Percentiles rank a stretch among this genome's conserved stretches.
Conservation (phyloP, 1,140 invertebrate genomes). For the Galleria mellonella region DNA sequence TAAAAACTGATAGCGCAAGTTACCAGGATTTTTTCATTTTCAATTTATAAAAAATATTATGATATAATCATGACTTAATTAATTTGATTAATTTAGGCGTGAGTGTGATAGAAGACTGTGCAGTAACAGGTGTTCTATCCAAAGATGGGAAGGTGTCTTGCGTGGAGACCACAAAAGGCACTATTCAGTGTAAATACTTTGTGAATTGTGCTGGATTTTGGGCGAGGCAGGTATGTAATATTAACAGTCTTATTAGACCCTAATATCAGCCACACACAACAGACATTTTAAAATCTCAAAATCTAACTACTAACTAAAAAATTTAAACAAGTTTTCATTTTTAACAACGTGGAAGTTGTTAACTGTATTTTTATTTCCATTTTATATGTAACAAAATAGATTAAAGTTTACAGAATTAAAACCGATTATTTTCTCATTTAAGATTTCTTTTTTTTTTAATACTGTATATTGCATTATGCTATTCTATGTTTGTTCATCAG, state of each 20-base stretch:
- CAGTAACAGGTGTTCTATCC: constrained; percentile 80
- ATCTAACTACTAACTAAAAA: too few relatives aligned
- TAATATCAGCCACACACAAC: not conserved
- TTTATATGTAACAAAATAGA: too few relatives aligned
- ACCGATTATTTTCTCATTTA: not conserved
- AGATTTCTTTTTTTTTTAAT: not conserved
- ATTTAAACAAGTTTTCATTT: too few relatives aligned
- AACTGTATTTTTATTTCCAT: too few relatives aligned
- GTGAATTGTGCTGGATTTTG: constrained; percentile 94
- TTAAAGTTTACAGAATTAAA: too few relatives aligned
- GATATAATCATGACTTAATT: too few relatives aligned
- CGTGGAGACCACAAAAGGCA: constrained; percentile 86
- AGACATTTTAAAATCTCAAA: not conserved
- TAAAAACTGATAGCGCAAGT: too few relatives aligned
- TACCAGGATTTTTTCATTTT: too few relatives aligned
- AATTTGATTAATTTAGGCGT: too few relatives aligned
- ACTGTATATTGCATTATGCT: not conserved
- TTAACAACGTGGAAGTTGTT: too few relatives aligned
- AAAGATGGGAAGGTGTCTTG: constrained; percentile 79
- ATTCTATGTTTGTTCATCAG: constrained; percentile 20
- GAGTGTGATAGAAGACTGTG: constrained; percentile 89
- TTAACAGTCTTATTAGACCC: not conserved
- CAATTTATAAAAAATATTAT: too few relatives aligned
- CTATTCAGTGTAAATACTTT: constrained; percentile 90
- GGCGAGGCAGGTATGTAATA: constrained; percentile 76